Conservation (phyloP, 1,140 invertebrate genomes). For the Drosophila grimshawi region DNA sequence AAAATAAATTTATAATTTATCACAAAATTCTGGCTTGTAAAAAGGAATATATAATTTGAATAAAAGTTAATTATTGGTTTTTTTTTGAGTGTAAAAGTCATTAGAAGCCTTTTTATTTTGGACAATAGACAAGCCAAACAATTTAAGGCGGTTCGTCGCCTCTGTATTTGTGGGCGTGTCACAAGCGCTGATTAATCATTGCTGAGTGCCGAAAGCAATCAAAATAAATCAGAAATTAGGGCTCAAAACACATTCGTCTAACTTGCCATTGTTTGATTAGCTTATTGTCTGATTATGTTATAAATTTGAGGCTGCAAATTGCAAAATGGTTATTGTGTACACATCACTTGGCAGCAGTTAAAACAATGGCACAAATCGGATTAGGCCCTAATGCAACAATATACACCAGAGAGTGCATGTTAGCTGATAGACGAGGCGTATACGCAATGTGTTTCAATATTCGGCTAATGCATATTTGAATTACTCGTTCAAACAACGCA, state of each 20-base stretch:
- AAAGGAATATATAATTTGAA: too few relatives aligned
- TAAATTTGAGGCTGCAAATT: not conserved
- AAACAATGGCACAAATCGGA: not conserved
- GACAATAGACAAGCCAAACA: constrained; percentile 18
- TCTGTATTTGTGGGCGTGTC: constrained; percentile 1
- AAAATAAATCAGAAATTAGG: constrained; percentile 35
- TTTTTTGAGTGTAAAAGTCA: not conserved
- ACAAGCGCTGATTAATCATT: constrained; percentile 24
- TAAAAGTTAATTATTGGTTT: not conserved
- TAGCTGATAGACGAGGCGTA: not conserved
- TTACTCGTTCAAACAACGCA: not conserved
- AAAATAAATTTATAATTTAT: too few relatives aligned
- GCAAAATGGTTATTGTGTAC: not conserved
- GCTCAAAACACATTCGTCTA: not conserved
- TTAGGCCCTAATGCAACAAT: not conserved
- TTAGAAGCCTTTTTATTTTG: constrained; percentile 11
- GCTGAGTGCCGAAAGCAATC: constrained; percentile 35
- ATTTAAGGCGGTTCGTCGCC: constrained; percentile 2
- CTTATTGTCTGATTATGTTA: not conserved
- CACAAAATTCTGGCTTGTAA: too few relatives aligned
- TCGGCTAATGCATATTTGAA: not conserved
- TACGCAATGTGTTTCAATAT: not conserved
- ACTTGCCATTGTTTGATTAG: not conserved
- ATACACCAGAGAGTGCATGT: not conserved
- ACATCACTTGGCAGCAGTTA: not conserved